Base-by-base conservation (phyloP, 2,113 vertebrate species). In the Carassius gibelio region DNA sequence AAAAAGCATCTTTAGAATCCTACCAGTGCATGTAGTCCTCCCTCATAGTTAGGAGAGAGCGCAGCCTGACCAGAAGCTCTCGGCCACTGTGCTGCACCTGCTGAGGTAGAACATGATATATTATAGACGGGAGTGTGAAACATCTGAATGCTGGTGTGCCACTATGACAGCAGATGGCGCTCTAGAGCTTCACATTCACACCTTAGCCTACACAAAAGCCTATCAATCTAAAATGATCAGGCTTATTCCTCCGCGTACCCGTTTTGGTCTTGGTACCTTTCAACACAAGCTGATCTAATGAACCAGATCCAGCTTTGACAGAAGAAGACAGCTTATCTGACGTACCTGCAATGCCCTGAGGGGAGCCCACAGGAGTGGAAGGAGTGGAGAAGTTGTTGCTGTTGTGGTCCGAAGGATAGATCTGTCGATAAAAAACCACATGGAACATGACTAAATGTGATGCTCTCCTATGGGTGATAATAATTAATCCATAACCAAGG, bases 341-440 rank as follows among this genome's bases (percentile, higher is more conserved):
- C 92, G 72, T 90, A 99, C 98, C 97, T 96, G 97, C 91, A 64
- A 99, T 96, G 85, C 95, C 96, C 93, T 99, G 98, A 8, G 98
- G 98, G 84, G 98, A 99, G 80, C 97, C 98, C 55, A 96, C 95
- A 0, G 98, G 98, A 68, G 98, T 98, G 1, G 98, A 98, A 30
- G 98, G 97, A 91, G 96, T 97, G 19, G 98, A 95, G 94, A 99
- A 99, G 93, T 97, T 99, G 96, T 95, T 99, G 96, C 97, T 97
- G 90, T 97, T 97, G 93, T 98, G 98, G 91, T 99, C 98, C 0
- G 98, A 97, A 34, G 98, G 98, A 89, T 99, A 99, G 93, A 99
- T 99, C 98, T 99, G 92, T 1, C 91, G 82, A 14, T 34, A 48
- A 57, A 78, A 87, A 57, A 83, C n/a, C 45, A 87, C 48, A 30